Evolutionary conservation across 2,888 invertebrate species (phyloP), one percentile per base, ranked within the genome.

Genomic region (Drosophila neotestacea): DNA sequence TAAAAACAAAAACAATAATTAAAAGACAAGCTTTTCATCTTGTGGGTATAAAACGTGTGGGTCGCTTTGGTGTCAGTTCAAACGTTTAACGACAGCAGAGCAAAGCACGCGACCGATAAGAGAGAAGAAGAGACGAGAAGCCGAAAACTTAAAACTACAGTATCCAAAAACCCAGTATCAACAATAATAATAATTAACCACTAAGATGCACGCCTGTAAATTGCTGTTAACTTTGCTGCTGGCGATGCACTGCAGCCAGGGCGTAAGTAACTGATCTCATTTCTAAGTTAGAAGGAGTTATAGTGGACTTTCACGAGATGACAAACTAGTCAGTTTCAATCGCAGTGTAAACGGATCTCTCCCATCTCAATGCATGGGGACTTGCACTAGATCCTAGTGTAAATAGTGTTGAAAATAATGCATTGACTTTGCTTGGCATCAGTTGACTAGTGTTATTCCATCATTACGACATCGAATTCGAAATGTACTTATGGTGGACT

Each of bases 21-120:
- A 13, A 13, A 36, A 44, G 39, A 22, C 47, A 34, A 64, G 81
- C 64, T 69, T 66, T 74, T 56, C 55, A 69, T 73, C 55, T 63
- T 72, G 69, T 72, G 69, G 66, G 77, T 71, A 81, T 84, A 86
- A 85, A 85, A 81, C 86, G 81, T 78, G 76, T 73, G 68, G 73
- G 69, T 72, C 61, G 62, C 68, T 61, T 9, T 51, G 61, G 61
- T 62, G 76, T 81, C 80, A 85, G 62, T 85, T 80, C 84, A 88
- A 85, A 85, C 83, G 79, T 70, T 77, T 67, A 69, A 71, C 83
- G 72, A 72, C 63, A 68, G 48, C 67, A 62, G 81, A 85, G 50
- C 71, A 62, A 22, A 22, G 77, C 80, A 83, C 78, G 78, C 80
- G 80, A 62, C 78, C 70, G 69, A 85, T 77, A 71, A 85, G 46